Percentiles rank a stretch among this genome's conserved stretches.
phyloP scores from a whole-genome alignment of 1,140 invertebrate genomes.

The Diachasma alloeum region DNA sequence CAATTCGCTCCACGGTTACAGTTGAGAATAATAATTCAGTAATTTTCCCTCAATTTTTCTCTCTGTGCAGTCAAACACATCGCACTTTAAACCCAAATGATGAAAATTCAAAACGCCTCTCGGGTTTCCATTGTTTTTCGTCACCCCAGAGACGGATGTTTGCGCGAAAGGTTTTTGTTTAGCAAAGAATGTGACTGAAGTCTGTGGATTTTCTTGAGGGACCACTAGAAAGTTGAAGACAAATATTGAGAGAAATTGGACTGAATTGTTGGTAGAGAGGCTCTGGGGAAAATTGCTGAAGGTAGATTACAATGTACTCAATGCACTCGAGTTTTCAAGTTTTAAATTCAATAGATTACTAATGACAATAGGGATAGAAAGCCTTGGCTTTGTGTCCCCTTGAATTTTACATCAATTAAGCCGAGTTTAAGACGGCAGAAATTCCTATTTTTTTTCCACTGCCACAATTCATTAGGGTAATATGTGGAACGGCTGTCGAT shows the following conservation, averaged over 20 bases:
- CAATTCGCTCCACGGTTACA: too few species aligned
- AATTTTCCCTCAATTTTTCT: too few species aligned
- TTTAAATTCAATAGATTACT: background rate
- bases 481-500: conserved; percentile 2
- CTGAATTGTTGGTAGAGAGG: background rate
- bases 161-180: background rate
- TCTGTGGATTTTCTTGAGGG: background rate
- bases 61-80: too few species aligned
- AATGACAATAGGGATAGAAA: background rate
- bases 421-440: background rate
- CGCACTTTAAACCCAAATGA: background rate
- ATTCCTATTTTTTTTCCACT: background rate
- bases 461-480: background rate
- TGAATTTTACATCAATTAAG: conserved; percentile 14
- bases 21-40: too few species aligned
- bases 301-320: background rate
- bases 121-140: background rate
- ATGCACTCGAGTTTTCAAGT: background rate
- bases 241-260: background rate
- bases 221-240: background rate
- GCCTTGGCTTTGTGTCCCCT: background rate
- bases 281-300: background rate
- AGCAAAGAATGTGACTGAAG: background rate
- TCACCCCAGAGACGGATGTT: background rate
- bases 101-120: background rate